Evolutionary conservation across 2,113 vertebrate species (phyloP).

Genomic region (Salminus brasiliensis): DNA sequence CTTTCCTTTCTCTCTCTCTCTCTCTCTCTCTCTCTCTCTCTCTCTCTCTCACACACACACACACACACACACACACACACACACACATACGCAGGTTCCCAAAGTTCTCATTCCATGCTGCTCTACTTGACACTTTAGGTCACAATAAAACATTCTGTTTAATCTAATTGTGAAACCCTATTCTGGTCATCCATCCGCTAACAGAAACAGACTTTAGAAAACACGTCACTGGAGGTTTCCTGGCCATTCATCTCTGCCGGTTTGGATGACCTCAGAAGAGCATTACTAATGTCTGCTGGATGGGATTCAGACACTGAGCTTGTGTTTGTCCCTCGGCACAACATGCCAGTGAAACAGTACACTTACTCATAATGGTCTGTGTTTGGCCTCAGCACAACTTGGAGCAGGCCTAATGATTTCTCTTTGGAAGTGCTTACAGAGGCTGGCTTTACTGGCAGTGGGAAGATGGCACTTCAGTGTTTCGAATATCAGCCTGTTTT

Average conservation of each 20-base stretch:
- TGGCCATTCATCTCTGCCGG: conserved; percentile 20
- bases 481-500: conserved; percentile 6
- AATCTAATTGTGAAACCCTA: conserved; percentile 28
- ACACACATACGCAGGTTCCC: not conserved
- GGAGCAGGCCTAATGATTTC: not conserved
- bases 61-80: no score
- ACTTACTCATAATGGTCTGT: conserved; percentile 12
- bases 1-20: no score
- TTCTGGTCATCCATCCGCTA: not conserved
- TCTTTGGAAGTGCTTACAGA: not conserved
- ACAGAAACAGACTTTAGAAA: conserved; percentile 35
- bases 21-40: no score
- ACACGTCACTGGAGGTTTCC: conserved; percentile 24
- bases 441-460: not conserved
- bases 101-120: conserved; percentile 1
- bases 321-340: conserved; percentile 11
- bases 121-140: conserved; percentile 8
- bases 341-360: not conserved
- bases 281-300: conserved; percentile 39
- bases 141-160: conserved; percentile 37
- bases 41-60: no score
- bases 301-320: conserved; percentile 15
- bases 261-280: conserved; percentile 30
- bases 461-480: not conserved
- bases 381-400: not conserved